A percentile compares a stretch with the other conserved stretches of the same genome.
Conservation (phyloP, 2,888 invertebrate species). For the Sphinx pinastri region DNA sequence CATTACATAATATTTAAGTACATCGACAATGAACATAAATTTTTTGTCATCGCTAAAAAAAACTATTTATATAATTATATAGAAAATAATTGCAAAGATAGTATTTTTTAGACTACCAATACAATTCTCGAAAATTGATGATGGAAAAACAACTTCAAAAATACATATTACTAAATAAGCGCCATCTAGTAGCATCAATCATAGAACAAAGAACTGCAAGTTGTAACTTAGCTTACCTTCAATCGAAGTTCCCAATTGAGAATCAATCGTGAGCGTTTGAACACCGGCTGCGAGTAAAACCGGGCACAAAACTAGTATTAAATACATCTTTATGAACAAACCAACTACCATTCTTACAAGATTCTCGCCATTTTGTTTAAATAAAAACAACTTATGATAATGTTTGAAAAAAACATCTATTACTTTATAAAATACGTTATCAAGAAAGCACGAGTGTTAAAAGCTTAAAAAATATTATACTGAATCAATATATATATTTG, state of each 20-base stretch:
- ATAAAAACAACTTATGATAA: neutral
- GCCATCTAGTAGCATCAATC: conserved; percentile 2
- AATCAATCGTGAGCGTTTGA: conserved; percentile 74
- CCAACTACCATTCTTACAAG: conserved; percentile 46
- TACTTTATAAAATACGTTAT: no score
- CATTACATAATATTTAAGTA: no score
- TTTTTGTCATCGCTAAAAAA: no score
- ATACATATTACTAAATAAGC: neutral
- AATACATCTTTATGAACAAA: conserved; percentile 65
- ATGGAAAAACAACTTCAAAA: no score
- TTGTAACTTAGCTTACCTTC: conserved; percentile 62
- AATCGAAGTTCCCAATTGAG: conserved; percentile 74
- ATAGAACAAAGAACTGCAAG: neutral
- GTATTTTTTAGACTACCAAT: no score
- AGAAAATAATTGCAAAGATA: no score
- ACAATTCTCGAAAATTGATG: no score
- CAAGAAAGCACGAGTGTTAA: neutral
- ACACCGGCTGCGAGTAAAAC: conserved; percentile 68
- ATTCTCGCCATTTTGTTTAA: conserved; percentile 24
- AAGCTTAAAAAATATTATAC: conserved; percentile 18
- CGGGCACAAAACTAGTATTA: conserved; percentile 67
- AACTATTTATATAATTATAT: no score
- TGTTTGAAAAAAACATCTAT: neutral
- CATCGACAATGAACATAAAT: no score
- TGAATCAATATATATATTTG: neutral